These are phyloP conservation scores for Drosophila eugracilis DNA, from an alignment of 1,140 invertebrate genomes.

Conservation along the genomic window DNA sequence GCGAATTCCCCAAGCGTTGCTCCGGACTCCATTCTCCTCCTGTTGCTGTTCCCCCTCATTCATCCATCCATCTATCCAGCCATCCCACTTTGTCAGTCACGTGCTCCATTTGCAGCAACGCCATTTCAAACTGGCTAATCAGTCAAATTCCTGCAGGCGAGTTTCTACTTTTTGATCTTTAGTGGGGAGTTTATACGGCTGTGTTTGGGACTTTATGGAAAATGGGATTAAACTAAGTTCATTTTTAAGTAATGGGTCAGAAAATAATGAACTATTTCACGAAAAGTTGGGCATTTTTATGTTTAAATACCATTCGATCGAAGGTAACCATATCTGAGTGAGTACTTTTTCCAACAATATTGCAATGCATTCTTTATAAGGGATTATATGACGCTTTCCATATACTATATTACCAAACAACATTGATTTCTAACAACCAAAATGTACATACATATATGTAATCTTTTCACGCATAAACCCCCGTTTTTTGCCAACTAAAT, in stretches of 20 bases:
- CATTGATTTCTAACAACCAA: too few species aligned
- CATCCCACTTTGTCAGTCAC: too few species aligned
- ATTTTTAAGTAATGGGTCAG: too few species aligned
- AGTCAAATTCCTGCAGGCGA: slow-evolving; percentile 69
- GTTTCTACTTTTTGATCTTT: slow-evolving; percentile 13
- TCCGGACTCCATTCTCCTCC: slow-evolving; percentile 1
- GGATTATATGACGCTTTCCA: too few species aligned
- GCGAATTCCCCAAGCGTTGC: slow-evolving; percentile 32
- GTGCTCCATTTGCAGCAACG: slow-evolving; percentile 71
- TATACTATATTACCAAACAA: not conserved
- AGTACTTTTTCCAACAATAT: too few species aligned
- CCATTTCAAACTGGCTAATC: slow-evolving; percentile 77
- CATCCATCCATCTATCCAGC: slow-evolving; percentile 1
- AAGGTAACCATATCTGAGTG: too few species aligned
- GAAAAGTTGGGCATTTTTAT: too few species aligned
- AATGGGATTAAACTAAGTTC: not conserved
- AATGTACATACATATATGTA: not conserved
- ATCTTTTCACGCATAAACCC: not conserved
- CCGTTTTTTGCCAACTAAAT: not conserved
- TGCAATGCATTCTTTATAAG: too few species aligned
- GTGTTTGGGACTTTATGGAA: not conserved
- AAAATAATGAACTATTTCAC: too few species aligned
- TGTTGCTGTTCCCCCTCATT: not conserved
- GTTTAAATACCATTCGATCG: too few species aligned
- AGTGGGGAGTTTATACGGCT: slow-evolving; percentile 4